Conservation (phyloP, 2,113 vertebrate genomes). For the Pomatorhinus ruficollis region DNA sequence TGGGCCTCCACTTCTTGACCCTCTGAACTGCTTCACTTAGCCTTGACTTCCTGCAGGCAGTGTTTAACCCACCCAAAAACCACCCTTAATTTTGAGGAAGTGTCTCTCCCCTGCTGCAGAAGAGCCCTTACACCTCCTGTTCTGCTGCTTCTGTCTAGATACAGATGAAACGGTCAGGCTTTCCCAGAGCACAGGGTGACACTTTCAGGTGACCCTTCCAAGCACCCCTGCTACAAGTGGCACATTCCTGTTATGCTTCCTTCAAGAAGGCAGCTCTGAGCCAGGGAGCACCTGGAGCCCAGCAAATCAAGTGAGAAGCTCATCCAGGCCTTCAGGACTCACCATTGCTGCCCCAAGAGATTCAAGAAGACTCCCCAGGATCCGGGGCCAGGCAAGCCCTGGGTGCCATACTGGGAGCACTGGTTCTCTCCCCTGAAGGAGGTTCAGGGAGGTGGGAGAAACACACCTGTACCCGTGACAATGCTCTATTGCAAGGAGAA, state of each 20-base stretch:
- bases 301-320: background rate
- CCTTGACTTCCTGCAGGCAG: background rate
- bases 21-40: background rate
- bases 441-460: background rate
- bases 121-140: background rate
- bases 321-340: rapidly evolving
- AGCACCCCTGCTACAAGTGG: background rate
- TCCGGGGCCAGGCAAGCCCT: background rate
- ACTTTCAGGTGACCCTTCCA: background rate
- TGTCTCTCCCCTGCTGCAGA: background rate
- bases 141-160: background rate
- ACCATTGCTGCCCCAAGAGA: background rate
- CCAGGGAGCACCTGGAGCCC: background rate
- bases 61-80: background rate
- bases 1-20: background rate
- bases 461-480: slow-evolving; percentile 26
- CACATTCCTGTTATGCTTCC: background rate
- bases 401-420: background rate
- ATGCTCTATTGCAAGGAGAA: slow-evolving; percentile 39
- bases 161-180: background rate
- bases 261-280: background rate
- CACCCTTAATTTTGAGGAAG: background rate
- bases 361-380: background rate
- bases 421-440: background rate
- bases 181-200: rapidly evolving